These are phyloP conservation scores for Halcyon malimbica DNA, from an alignment of 2,113 vertebrate species.

Conservation along the genomic window DNA sequence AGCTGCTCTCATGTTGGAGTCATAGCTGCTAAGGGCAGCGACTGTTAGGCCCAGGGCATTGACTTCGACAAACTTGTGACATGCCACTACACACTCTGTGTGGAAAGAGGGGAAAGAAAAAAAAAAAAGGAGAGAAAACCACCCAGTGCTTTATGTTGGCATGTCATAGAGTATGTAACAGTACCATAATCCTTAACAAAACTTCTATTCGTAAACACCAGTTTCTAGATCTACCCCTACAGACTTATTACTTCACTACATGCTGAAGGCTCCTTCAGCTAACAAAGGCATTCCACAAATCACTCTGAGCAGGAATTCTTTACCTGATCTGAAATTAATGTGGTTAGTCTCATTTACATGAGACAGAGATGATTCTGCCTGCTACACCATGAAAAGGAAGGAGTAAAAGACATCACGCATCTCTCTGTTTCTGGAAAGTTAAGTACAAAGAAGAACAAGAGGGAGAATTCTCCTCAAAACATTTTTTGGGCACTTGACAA, in stretches of 20 bases:
- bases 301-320: not conserved
- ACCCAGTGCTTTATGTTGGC: not conserved
- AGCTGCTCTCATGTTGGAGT: constrained; percentile 83
- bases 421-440: not conserved
- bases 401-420: not conserved
- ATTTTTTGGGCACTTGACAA: not conserved
- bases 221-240: not conserved
- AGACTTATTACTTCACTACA: no score
- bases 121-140: not conserved
- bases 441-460: not conserved
- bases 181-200: not conserved
- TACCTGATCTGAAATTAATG: not conserved
- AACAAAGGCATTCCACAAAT: not conserved
- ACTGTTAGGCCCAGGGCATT: constrained; percentile 87
- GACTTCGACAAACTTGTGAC: constrained; percentile 89
- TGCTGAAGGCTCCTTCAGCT: not conserved
- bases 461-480: not conserved
- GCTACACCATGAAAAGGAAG: not conserved
- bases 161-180: fast-evolving
- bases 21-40: constrained; percentile 91
- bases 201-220: not conserved
- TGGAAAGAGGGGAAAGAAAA: not conserved
- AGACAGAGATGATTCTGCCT: not conserved
- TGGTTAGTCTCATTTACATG: not conserved
- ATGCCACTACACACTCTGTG: constrained; percentile 89